phyloP scores from a whole-genome alignment of 2,888 invertebrate species.

The Drosophila yooni region DNA sequence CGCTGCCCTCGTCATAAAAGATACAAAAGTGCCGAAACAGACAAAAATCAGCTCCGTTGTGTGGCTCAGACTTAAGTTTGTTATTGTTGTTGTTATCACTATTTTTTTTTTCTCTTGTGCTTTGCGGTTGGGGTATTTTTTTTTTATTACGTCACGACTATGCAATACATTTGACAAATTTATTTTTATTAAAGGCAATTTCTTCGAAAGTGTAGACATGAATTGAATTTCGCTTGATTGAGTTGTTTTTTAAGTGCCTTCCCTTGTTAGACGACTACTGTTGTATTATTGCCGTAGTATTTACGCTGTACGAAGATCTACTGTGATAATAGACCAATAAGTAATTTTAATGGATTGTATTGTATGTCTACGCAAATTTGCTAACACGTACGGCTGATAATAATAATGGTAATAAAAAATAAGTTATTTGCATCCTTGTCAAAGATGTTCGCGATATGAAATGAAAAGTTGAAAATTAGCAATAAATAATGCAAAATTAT shows the following conservation, averaged over 20 bases:
- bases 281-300: slow-evolving; percentile 26
- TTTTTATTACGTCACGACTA: slow-evolving; percentile 70
- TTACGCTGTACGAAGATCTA: not conserved
- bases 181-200: slow-evolving; percentile 76
- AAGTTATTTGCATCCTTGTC: not conserved
- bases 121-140: slow-evolving; percentile 32
- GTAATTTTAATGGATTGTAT: slow-evolving; percentile 20
- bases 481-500: not conserved
- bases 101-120: slow-evolving; percentile 8
- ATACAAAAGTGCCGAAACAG: slow-evolving; percentile 35
- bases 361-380: not conserved
- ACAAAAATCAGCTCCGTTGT: slow-evolving; percentile 34
- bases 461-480: not conserved
- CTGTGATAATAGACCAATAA: slow-evolving; percentile 27
- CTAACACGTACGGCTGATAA: not conserved
- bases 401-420: not conserved
- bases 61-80: slow-evolving; percentile 33
- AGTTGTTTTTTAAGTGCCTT: slow-evolving; percentile 55
- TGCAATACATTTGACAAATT: slow-evolving; percentile 74
- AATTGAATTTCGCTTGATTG: slow-evolving; percentile 74
- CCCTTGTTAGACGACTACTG: slow-evolving; percentile 17
- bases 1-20: slow-evolving; percentile 47
- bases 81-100: slow-evolving; percentile 19
- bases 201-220: slow-evolving; percentile 65
- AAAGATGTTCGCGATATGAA: not conserved